These are phyloP conservation scores for Triplophysa siluroides DNA, from an alignment of 2,113 vertebrate genomes.

Conservation along the genomic window DNA sequence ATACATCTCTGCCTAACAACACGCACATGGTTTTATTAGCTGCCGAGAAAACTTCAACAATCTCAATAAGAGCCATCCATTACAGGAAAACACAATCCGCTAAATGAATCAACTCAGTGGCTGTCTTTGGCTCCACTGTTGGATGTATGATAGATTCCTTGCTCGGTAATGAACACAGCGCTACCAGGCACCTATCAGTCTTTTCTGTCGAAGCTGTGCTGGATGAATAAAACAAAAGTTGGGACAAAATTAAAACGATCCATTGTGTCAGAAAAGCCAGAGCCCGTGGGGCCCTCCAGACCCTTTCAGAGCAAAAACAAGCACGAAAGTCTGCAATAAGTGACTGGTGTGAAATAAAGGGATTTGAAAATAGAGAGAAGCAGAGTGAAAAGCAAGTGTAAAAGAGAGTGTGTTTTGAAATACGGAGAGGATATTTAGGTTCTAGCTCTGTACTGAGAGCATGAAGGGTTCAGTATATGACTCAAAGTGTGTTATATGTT, in stretches of 20 bases:
- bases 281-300: conserved; percentile 48
- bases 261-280: conserved; percentile 61
- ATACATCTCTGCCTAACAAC: conserved; percentile 23
- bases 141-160: conserved; percentile 73
- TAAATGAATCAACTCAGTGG: conserved; percentile 65
- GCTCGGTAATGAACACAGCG: conserved; percentile 72
- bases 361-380: conserved; percentile 48
- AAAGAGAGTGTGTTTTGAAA: conserved; percentile 39
- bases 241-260: conserved; percentile 72
- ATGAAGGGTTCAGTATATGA: neutral
- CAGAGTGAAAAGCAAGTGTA: conserved; percentile 36
- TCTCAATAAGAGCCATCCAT: conserved; percentile 65
- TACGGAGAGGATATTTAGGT: neutral
- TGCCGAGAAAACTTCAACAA: conserved; percentile 31
- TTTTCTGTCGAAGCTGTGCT: conserved; percentile 74
- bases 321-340: conserved; percentile 50
- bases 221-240: conserved; percentile 73
- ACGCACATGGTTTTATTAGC: conserved; percentile 37
- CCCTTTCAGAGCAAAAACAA: conserved; percentile 46
- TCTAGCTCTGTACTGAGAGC: neutral
- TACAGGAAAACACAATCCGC: conserved; percentile 69
- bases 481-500: neutral
- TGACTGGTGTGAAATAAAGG: conserved; percentile 57
- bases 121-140: conserved; percentile 19
- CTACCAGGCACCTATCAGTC: conserved; percentile 77